Conservation (phyloP, 2,113 vertebrate species). For the Cinclus mexicanus region DNA sequence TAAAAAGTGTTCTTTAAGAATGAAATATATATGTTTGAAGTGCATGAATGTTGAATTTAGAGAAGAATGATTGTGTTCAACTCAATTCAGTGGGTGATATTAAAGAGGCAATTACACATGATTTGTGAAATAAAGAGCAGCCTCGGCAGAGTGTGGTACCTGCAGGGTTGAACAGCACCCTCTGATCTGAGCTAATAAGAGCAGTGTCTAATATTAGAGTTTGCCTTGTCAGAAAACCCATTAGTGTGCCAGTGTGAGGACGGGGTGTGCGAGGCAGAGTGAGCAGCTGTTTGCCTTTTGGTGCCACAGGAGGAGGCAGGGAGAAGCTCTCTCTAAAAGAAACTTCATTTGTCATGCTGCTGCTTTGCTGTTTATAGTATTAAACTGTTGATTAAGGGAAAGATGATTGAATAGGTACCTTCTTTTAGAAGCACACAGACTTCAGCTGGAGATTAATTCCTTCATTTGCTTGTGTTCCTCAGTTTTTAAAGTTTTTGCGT, state of each 20-base stretch:
- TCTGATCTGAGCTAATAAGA: conserved; percentile 49
- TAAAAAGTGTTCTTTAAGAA: not conserved
- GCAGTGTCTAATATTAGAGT: not conserved
- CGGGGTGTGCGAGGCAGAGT: fast-evolving
- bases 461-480: not conserved
- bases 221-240: not conserved
- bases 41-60: not conserved
- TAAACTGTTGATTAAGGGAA: not conserved
- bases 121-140: conserved; percentile 46
- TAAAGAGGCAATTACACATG: conserved; percentile 45
- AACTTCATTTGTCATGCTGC: not conserved
- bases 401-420: not conserved
- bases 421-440: not conserved
- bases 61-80: not conserved
- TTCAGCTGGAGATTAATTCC: conserved; percentile 3
- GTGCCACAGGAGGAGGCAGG: not conserved
- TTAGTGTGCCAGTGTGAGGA: not conserved
- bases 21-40: not conserved
- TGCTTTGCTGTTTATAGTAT: not conserved
- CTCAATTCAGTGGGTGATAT: not conserved
- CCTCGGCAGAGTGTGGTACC: not conserved
- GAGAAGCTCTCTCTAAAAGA: not conserved
- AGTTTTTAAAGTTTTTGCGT: not conserved
- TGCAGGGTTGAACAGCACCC: conserved; percentile 6
- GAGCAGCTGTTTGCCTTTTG: conserved; percentile 24